phyloP scores from a whole-genome alignment of 2,797 vertebrate genomes.

The Pipistrellus kuhlii region DNA sequence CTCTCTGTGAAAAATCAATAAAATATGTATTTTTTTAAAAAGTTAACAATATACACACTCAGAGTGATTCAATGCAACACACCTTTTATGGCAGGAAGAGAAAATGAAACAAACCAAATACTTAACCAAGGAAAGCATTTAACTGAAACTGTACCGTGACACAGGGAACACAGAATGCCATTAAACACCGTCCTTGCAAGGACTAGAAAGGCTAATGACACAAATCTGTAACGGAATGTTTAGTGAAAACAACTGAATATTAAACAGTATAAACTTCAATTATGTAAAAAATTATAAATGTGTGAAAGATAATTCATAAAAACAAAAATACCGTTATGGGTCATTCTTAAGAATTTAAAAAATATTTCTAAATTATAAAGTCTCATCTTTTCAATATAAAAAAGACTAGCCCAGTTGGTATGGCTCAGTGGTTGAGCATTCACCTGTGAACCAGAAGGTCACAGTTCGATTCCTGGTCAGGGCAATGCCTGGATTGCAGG shows the following conservation, averaged over 20 bases:
- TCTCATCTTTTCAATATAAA: not conserved
- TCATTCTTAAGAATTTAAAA: constrained; percentile 42
- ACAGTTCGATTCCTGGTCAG: no score
- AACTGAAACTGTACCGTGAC: not conserved
- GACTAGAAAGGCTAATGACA: no score
- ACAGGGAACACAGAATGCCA: not conserved
- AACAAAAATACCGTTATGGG: not conserved
- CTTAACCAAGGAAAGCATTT: not conserved
- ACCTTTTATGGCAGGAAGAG: not conserved
- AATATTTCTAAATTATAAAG: not conserved
- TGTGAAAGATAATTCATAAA: not conserved
- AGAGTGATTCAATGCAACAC: not conserved
- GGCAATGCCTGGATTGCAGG: no score
- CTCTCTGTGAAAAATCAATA: no score
- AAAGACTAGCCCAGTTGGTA: no score
- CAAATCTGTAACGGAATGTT: not conserved
- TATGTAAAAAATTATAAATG: not conserved
- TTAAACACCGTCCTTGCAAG: not conserved
- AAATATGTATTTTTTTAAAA: no score
- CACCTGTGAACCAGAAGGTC: no score
- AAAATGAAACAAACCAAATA: not conserved
- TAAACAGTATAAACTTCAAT: not conserved
- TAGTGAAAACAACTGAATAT: not conserved
- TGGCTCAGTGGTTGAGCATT: no score
- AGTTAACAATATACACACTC: not conserved